A percentile compares a stretch with the other conserved stretches of the same genome.
Evolutionary conservation across 1,140 invertebrate species (phyloP).

Genomic region (Solenopsis fugax): DNA sequence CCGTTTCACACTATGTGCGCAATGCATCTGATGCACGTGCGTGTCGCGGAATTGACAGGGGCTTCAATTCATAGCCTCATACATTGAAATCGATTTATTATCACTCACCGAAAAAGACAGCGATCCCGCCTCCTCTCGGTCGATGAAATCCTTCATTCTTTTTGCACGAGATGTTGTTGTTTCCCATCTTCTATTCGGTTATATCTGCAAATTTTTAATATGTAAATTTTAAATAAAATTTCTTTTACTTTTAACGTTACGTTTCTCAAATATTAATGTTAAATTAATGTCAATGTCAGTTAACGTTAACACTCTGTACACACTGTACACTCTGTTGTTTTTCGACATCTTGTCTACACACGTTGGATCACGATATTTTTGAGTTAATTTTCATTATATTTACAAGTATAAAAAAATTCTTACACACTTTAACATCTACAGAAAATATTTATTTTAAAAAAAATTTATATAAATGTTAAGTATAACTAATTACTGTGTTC

Average conservation of each 20-base stretch:
- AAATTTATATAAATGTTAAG: too few species aligned
- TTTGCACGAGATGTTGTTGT: background rate
- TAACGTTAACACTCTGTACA: too few species aligned
- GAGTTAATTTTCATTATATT: background rate
- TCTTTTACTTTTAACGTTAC: background rate
- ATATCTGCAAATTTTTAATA: background rate
- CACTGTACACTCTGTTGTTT: too few species aligned
- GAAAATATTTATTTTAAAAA: too few species aligned
- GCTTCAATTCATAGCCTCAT: constrained; percentile 44
- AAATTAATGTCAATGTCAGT: too few species aligned
- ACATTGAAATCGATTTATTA: constrained; percentile 64
- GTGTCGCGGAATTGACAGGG: background rate
- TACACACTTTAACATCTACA: too few species aligned
- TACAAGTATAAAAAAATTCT: background rate
- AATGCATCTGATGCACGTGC: constrained; percentile 34
- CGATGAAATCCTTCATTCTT: background rate
- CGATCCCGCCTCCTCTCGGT: background rate
- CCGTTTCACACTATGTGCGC: background rate
- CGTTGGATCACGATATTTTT: background rate
- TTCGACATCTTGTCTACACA: too few species aligned
- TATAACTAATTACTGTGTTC: too few species aligned
- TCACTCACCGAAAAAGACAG: background rate
- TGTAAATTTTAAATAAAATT: background rate
- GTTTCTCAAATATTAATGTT: too few species aligned
- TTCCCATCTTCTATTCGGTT: too few species aligned